Percentiles rank a stretch among this genome's conserved stretches.
phyloP scores from a whole-genome alignment of 1,140 invertebrate genomes.

The Sitophilus oryzae region DNA sequence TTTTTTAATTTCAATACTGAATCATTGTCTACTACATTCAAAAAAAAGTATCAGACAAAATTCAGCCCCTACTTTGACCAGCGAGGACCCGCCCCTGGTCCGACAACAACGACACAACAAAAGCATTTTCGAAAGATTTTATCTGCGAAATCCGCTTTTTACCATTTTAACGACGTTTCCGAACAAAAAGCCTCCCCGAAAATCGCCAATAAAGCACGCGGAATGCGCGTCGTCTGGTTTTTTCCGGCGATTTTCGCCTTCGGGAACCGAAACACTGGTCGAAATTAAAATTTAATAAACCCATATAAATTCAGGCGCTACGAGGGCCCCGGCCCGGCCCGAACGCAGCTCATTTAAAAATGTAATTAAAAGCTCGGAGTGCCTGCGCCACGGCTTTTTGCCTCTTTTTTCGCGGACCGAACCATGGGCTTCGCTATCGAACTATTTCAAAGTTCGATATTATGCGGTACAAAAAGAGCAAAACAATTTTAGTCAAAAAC shows the following conservation, averaged over 20 bases:
- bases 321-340: slow-evolving; percentile 19
- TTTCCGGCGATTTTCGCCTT: slow-evolving; percentile 23
- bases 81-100: too few relatives aligned
- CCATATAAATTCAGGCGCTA: slow-evolving; percentile 29
- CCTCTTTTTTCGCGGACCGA: slow-evolving; percentile 8
- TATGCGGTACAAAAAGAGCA: not conserved
- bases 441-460: not conserved
- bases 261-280: slow-evolving; percentile 26
- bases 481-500: too few relatives aligned
- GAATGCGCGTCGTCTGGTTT: slow-evolving; percentile 21
- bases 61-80: too few relatives aligned
- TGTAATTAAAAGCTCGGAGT: slow-evolving; percentile 26
- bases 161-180: slow-evolving; percentile 25
- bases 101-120: too few relatives aligned
- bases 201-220: slow-evolving; percentile 22
- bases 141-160: slow-evolving; percentile 23
- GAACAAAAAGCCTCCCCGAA: slow-evolving; percentile 13
- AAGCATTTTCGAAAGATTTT: slow-evolving; percentile 23
- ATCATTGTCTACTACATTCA: too few relatives aligned
- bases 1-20: too few relatives aligned
- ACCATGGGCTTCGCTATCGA: slow-evolving; percentile 4
- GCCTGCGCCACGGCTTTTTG: slow-evolving; percentile 8
- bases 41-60: too few relatives aligned
- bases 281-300: slow-evolving; percentile 30
- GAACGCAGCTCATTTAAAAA: slow-evolving; percentile 26